Conservation (phyloP, 1,140 invertebrate genomes). For the Formica exsecta region DNA sequence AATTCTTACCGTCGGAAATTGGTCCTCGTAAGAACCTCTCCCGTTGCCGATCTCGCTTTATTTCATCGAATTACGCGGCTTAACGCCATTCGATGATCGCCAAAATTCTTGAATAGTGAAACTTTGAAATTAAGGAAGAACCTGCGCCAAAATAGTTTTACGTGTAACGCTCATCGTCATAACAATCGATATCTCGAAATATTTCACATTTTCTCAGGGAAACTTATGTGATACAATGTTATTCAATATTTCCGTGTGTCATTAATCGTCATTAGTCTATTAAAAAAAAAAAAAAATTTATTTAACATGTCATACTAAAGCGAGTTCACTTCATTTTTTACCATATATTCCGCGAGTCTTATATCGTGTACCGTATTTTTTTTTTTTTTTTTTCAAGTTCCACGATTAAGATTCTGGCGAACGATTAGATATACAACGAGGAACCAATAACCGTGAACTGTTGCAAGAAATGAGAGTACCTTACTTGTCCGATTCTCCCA, state of each 20-base stretch:
- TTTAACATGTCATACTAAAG: background rate
- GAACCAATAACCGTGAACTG: slow-evolving; percentile 49
- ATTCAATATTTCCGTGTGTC: background rate
- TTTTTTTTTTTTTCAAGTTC: background rate
- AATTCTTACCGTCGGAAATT: slow-evolving; percentile 82
- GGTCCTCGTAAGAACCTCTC: slow-evolving; percentile 63
- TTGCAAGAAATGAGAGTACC: slow-evolving; percentile 57
- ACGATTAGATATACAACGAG: slow-evolving; percentile 54
- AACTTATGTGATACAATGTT: background rate
- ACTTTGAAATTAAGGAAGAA: slow-evolving; percentile 56
- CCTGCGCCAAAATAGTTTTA: slow-evolving; percentile 10
- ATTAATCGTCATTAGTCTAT: background rate
- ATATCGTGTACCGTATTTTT: background rate
- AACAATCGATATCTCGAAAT: slow-evolving; percentile 25
- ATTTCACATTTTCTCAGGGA: slow-evolving; percentile 14
- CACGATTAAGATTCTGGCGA: background rate
- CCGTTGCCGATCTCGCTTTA: slow-evolving; percentile 61
- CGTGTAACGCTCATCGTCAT: background rate
- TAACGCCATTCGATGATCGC: slow-evolving; percentile 47
- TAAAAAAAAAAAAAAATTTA: background rate
- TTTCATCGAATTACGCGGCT: slow-evolving; percentile 62
- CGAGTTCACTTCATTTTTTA: background rate
- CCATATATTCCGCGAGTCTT: background rate
- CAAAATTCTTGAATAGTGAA: slow-evolving; percentile 50
- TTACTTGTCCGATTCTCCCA: slow-evolving; percentile 49